Evolutionary conservation across 2,888 invertebrate species (phyloP).

Genomic region (Lobophora halterata): DNA sequence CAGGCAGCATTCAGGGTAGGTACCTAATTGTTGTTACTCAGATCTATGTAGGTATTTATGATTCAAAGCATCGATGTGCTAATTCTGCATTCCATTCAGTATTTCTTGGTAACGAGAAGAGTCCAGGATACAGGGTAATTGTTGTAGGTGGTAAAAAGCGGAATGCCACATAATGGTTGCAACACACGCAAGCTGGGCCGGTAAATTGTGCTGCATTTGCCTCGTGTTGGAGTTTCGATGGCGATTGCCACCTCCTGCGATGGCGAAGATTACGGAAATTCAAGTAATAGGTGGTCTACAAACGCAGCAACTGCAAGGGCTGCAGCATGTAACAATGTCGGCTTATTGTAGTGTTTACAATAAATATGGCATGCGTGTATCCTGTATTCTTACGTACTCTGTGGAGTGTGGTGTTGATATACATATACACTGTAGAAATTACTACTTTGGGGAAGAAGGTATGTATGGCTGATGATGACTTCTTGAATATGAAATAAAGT

Average conservation of each 20-base stretch:
- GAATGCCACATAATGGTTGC: slow-evolving; percentile 50
- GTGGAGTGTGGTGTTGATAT: too few species aligned
- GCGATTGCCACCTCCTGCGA: slow-evolving; percentile 26
- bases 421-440: too few species aligned
- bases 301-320: slow-evolving; percentile 1
- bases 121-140: slow-evolving; percentile 25
- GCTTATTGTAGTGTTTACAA: too few species aligned
- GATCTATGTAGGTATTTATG: neutral
- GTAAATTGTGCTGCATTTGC: slow-evolving; percentile 34
- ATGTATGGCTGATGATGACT: too few species aligned
- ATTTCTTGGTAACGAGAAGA: slow-evolving; percentile 14
- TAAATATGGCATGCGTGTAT: too few species aligned
- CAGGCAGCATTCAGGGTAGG: too few species aligned
- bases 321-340: slow-evolving; percentile 6
- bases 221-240: slow-evolving; percentile 16
- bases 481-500: too few species aligned
- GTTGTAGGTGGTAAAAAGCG: slow-evolving; percentile 45
- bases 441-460: too few species aligned
- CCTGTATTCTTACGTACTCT: too few species aligned
- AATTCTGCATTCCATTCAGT: neutral
- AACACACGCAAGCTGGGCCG: slow-evolving; percentile 45
- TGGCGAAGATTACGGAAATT: slow-evolving; percentile 17
- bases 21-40: too few species aligned
- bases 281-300: slow-evolving; percentile 2
- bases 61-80: neutral